Evolutionary conservation across 2,113 vertebrate species (phyloP).

Genomic region (Daphoenositta chrysoptera): DNA sequence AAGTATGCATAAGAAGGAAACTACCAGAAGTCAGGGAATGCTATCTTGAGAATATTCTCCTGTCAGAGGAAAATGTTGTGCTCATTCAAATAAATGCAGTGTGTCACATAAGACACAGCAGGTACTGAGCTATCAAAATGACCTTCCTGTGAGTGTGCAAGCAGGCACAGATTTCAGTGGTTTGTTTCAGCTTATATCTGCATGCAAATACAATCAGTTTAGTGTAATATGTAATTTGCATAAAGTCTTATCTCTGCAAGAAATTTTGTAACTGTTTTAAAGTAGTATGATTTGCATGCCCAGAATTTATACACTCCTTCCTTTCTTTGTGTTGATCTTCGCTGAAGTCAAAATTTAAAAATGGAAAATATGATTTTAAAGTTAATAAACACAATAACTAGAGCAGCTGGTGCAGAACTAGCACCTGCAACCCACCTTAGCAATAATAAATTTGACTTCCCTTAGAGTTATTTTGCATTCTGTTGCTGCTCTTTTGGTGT

Average conservation of each 20-base stretch:
- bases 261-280: not conserved
- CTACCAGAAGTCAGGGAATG: not conserved
- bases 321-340: not conserved
- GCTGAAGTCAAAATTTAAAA: not conserved
- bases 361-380: not conserved
- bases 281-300: not conserved
- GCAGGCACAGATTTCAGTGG: not conserved
- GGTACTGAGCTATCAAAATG: not conserved
- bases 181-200: not conserved
- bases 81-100: not conserved
- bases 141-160: not conserved
- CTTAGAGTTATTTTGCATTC: not conserved
- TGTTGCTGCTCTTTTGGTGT: not conserved
- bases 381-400: not conserved
- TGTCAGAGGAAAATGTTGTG: not conserved
- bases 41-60: not conserved
- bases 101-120: not conserved
- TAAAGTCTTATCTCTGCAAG: not conserved
- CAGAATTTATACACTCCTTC: not conserved
- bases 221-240: not conserved
- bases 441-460: not conserved
- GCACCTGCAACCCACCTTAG: not conserved
- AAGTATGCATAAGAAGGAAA: not conserved
- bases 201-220: not conserved
- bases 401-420: not conserved